phyloP scores from a whole-genome alignment of 2,113 vertebrate species.

The Rhea pennata region DNA sequence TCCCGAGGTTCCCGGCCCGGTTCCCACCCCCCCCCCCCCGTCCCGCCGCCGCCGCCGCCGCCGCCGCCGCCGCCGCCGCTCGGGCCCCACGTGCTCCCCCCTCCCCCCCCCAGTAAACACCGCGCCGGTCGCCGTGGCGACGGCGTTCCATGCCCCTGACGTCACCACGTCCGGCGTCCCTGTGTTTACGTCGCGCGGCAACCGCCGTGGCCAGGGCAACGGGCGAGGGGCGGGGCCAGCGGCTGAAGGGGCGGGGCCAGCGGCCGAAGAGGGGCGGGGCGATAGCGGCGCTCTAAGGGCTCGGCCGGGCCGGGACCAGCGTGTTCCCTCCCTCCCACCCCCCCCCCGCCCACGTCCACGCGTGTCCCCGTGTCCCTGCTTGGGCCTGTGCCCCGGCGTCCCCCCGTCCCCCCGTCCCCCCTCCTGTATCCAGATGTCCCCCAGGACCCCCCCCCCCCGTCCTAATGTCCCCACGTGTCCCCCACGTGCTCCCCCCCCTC shows the following conservation, averaged over 20 bases:
- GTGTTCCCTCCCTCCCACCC: no score
- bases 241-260: fast-evolving
- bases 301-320: no score
- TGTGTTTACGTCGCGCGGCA: constrained; percentile 86
- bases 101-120: constrained; percentile 66
- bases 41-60: no score
- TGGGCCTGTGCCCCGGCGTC: no score
- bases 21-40: background rate
- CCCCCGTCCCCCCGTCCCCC: no score
- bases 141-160: constrained; percentile 77
- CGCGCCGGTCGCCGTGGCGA: constrained; percentile 80
- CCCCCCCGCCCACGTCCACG: no score
- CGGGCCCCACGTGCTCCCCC: constrained; percentile 22
- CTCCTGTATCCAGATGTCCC: no score
- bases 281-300: no score
- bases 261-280: background rate
- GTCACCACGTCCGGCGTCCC: constrained; percentile 80
- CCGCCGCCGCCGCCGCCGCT: background rate
- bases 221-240: background rate
- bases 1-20: background rate
- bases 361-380: no score
- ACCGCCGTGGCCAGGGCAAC: constrained; percentile 63
- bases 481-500: no score
- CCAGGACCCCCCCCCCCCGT: no score
- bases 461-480: no score